Evolutionary conservation across 2,888 invertebrate genomes (phyloP), one percentile per base, ranked within the genome.

Genomic region (Stenurella melanura): DNA sequence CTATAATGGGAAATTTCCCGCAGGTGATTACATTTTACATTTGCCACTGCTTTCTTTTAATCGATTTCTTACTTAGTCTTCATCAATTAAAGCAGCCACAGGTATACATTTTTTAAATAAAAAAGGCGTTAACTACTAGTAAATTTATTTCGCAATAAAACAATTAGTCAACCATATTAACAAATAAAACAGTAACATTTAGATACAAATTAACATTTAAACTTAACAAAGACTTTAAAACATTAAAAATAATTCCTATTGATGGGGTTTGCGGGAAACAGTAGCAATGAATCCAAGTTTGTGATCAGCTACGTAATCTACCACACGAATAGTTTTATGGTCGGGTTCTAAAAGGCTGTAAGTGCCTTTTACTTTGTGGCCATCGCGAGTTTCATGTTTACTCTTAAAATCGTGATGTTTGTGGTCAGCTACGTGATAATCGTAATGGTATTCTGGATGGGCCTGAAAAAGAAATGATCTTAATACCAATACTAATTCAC

Each of bases 341-440:
- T 89, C 89, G 18, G 88, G 87, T 78, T 89, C 87, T 74, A 88
- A 79, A 19, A 88, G 82, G 73, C 86, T 87, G 85, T 88, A 88
- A 30, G 79, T 76, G 63, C 89, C 89, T 80, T 88, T 88, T 50
- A 89, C 88, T 84, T 87, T 88, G 84, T 87, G 84, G 30, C 89
- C 89, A 42, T 89, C 87, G 30, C 89, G 83, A n/a, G 81, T 84
- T 81, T 89, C 89, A 63, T 88, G 85, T 78, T 88, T 86, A 80
- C 84, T 86, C 80, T 88, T 87, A 85, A 83, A 86, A 80, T 87
- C 88, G 73, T 88, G 85, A 73, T 83, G 83, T 70, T 88, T 85
- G 74, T 86, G 86, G 76, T 88, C 87, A 26, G 83, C 85, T 70
- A 88, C 87, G 72, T 87, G 85, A 80, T 86, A 88, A 58, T 87